These are phyloP conservation scores for Brachionus rubens DNA, from an alignment of 1,140 invertebrate species.

Conservation along the genomic window DNA sequence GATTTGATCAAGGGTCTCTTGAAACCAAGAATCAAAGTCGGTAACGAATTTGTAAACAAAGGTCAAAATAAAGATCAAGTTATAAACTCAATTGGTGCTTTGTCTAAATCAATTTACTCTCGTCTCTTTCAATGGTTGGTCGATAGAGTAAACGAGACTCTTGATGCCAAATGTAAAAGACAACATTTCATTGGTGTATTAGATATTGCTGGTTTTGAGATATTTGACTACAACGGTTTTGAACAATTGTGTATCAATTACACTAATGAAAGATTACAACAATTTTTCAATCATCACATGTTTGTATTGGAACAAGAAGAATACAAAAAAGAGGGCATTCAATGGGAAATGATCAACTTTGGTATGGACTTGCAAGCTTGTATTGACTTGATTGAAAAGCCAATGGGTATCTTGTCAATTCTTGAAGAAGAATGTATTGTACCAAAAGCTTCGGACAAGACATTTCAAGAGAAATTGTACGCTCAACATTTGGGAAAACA, in stretches of 20 bases:
- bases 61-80: slow-evolving; percentile 94
- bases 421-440: slow-evolving; percentile 99
- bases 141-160: slow-evolving; percentile 95
- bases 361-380: slow-evolving; percentile 95
- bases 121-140: slow-evolving; percentile 94
- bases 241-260: slow-evolving; percentile 99
- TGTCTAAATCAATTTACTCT: slow-evolving; percentile 95
- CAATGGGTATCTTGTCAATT: slow-evolving; percentile 99
- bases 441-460: slow-evolving; percentile 97
- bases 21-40: slow-evolving; percentile 66
- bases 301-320: slow-evolving; percentile 99
- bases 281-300: slow-evolving; percentile 99
- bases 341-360: slow-evolving; percentile 99
- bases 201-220: slow-evolving; percentile 99
- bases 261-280: slow-evolving; percentile 98
- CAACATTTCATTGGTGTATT: slow-evolving; percentile 98
- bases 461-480: slow-evolving; percentile 93
- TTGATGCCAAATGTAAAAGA: slow-evolving; percentile 94
- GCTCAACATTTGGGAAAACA: slow-evolving; percentile 98
- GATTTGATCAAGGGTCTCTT: slow-evolving; percentile 65
- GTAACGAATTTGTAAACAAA: slow-evolving; percentile 93
- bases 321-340: slow-evolving; percentile 94
- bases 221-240: slow-evolving; percentile 99
- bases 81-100: slow-evolving; percentile 85
- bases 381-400: slow-evolving; percentile 99